A percentile compares a stretch with the other conserved stretches of the same genome.
Conservation (phyloP, 2,113 vertebrate species). For the Halcyon malimbica region DNA sequence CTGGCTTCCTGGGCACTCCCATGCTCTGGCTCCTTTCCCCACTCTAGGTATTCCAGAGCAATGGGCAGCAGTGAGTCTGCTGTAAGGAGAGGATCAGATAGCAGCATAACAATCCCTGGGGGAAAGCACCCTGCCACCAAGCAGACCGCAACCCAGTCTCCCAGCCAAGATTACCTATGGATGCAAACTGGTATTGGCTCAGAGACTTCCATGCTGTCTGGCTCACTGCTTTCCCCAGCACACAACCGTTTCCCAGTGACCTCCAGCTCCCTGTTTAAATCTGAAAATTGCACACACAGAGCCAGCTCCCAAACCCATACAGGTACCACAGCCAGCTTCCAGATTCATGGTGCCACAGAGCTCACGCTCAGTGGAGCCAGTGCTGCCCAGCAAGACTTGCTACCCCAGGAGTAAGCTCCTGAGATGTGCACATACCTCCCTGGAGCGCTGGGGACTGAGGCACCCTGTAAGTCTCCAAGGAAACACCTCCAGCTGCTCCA, state of each 20-base stretch:
- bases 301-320: not conserved
- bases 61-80: conserved; percentile 44
- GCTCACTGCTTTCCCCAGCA: not conserved
- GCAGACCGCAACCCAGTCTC: not conserved
- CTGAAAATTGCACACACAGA: not conserved
- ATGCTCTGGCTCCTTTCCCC: conserved; percentile 37
- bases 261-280: not conserved
- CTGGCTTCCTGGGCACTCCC: not conserved
- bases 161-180: not conserved
- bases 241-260: not conserved
- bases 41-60: conserved; percentile 11
- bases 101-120: accelerated
- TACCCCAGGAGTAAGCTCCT: not conserved
- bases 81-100: not conserved
- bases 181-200: not conserved
- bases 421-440: not conserved
- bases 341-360: not conserved
- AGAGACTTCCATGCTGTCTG: not conserved
- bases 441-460: not conserved
- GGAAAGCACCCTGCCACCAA: not conserved
- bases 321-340: not conserved
- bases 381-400: not conserved
- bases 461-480: not conserved
- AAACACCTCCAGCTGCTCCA: not conserved
- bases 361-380: not conserved